Conservation (phyloP, 2,113 vertebrate species). For the Zapornia atra region DNA sequence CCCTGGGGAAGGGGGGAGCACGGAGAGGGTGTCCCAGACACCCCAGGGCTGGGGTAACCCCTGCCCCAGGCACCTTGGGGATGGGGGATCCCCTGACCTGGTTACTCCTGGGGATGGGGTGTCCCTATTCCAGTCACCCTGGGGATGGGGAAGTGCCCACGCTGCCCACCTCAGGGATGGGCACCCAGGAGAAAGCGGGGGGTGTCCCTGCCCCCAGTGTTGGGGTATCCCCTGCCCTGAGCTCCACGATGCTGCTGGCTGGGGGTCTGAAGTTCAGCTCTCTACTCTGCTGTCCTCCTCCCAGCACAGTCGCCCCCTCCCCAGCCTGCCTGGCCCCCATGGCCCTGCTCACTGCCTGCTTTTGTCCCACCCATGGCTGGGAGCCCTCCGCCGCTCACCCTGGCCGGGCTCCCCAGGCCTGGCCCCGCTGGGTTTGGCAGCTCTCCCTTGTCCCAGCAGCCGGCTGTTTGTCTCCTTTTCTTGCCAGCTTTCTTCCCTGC, state of each 20-base stretch:
- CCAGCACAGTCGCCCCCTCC: background rate
- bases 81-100: background rate
- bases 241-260: background rate
- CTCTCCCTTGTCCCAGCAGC: constrained; percentile 7
- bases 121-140: no score
- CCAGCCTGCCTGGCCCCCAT: background rate
- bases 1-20: background rate
- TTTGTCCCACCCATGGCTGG: background rate
- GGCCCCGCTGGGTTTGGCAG: constrained; percentile 42
- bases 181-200: background rate
- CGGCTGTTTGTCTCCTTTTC: constrained; percentile 55
- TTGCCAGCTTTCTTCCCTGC: constrained; percentile 51
- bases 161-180: background rate
- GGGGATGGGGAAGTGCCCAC: background rate
- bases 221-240: background rate
- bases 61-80: no score
- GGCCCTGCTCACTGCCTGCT: background rate
- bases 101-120: no score
- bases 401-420: background rate
- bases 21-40: no score
- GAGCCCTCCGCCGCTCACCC: background rate
- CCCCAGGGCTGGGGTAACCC: background rate
- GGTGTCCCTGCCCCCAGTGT: fast-evolving
- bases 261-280: background rate
- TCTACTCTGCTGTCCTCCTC: no score